These are phyloP conservation scores for Tenualosa ilisha DNA, from an alignment of 2,797 vertebrate species.

Conservation along the genomic window DNA sequence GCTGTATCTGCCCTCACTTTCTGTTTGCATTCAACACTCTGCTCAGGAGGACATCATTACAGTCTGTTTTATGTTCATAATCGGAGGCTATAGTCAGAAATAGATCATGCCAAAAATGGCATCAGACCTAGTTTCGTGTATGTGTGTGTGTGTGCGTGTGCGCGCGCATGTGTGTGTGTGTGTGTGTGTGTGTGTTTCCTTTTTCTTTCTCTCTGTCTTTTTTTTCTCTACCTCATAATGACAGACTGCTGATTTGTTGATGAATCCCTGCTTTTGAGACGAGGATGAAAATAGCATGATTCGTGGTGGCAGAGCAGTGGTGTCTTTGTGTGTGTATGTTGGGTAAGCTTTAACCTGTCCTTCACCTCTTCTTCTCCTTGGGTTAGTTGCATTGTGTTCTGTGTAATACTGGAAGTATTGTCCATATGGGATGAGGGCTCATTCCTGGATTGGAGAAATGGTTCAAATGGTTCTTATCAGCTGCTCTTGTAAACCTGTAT, in stretches of 20 bases:
- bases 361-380: not conserved
- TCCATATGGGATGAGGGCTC: not conserved
- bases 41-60: slow-evolving; percentile 43
- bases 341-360: not conserved
- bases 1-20: slow-evolving; percentile 54
- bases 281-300: not conserved
- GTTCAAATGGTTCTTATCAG: not conserved
- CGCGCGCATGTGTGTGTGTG: slow-evolving; percentile 40
- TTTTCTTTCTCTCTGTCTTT: not conserved
- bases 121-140: slow-evolving; percentile 36
- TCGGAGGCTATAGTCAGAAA: slow-evolving; percentile 41
- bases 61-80: slow-evolving; percentile 51
- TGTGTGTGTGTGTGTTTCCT: slow-evolving; percentile 17
- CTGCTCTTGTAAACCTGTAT: not conserved
- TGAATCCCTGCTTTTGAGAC: not conserved
- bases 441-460: not conserved
- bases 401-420: not conserved
- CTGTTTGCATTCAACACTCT: slow-evolving; percentile 39
- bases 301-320: not conserved
- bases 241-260: not conserved
- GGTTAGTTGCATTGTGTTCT: not conserved
- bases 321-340: not conserved
- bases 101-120: slow-evolving; percentile 39
- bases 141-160: slow-evolving; percentile 1
- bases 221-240: not conserved